Conservation (phyloP, 2,797 vertebrate genomes). For the Helicolenus hilgendorfi region DNA sequence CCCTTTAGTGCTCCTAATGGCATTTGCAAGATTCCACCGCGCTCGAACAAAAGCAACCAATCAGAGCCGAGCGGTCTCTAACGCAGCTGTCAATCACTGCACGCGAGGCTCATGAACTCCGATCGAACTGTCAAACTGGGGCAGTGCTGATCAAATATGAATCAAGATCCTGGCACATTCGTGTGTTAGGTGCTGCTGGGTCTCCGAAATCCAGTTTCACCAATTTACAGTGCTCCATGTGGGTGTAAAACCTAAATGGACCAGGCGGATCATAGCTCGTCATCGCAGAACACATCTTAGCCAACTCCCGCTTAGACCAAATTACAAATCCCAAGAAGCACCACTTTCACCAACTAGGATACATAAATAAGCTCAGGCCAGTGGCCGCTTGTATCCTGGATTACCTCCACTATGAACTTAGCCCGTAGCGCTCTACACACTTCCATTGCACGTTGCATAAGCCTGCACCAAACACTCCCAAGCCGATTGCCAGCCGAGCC, state of each 20-base stretch:
- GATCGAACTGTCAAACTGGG: neutral
- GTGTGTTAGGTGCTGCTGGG: neutral
- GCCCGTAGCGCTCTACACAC: constrained; percentile 47
- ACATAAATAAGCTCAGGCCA: constrained; percentile 57
- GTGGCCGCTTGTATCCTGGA: constrained; percentile 59
- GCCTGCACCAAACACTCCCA: constrained; percentile 62
- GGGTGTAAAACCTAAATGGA: constrained; percentile 35
- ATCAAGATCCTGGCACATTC: neutral
- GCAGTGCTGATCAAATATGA: neutral
- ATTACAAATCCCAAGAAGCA: constrained; percentile 51
- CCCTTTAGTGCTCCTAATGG: too few relatives aligned
- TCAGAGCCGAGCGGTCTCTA: too few relatives aligned
- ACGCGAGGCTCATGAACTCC: neutral
- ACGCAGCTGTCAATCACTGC: too few relatives aligned
- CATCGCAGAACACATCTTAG: constrained; percentile 11
- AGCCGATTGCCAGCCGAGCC: constrained; percentile 64
- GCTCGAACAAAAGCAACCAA: too few relatives aligned
- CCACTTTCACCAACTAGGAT: constrained; percentile 61
- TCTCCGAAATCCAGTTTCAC: neutral
- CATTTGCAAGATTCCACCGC: too few relatives aligned
- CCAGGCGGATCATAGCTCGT: constrained; percentile 6
- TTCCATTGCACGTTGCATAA: constrained; percentile 63
- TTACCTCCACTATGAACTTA: constrained; percentile 65
- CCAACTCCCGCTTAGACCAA: constrained; percentile 34
- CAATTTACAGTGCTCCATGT: neutral